Base-by-base conservation (phyloP, 2,888 invertebrate genomes). In the Scelioninae gen. 1 region DNA sequence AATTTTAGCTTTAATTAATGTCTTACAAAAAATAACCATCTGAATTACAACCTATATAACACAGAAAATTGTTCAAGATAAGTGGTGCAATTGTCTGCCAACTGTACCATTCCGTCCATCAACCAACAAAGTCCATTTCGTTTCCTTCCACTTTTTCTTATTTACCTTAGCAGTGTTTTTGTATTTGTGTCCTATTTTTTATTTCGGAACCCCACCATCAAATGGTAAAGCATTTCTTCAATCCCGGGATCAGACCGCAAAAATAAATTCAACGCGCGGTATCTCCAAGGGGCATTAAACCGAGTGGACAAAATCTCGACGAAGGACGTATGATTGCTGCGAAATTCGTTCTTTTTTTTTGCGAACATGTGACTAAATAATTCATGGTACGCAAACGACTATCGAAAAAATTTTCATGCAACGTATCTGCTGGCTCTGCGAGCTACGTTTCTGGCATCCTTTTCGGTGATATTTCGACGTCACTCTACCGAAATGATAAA, bases 401-500 rank as follows among this genome's bases (percentile, higher is more conserved):
- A 66, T 71, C 49, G 68, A 69, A 45, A 43, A 58, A 58, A 32
- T 45, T n/a, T 34, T 68, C 6, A 1, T 47, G 49, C 38, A 11
- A 8, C 32, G 13, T 6, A 32, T 32, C 8, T 38, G 1, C 38
- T 13, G 13, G 55, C 15, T 10, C 11, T 9, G 32, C 69, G 34
- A 38, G 11, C 38, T 47, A 49, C 47, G 53, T 43, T 78, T 77
- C 56, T 38, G 51, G 34, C 45, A 65, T 51, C 38, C 13, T 45
- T 53, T 63, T 45, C n/a, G n/a, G n/a, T n/a, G n/a, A n/a, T n/a
- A n/a, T 56, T 65, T 45, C 29, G 16, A 29, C 47, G 47, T 68
- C 72, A 31, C 62, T 63, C 56, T 51, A 38, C n/a, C n/a, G n/a
- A n/a, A 53, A 51, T 62, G 56, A 84, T 58, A 82, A 56, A 78